Evolutionary conservation across 2,113 vertebrate species (phyloP), one percentile per base, ranked within the genome.

Genomic region (Thomomys bottae): DNA sequence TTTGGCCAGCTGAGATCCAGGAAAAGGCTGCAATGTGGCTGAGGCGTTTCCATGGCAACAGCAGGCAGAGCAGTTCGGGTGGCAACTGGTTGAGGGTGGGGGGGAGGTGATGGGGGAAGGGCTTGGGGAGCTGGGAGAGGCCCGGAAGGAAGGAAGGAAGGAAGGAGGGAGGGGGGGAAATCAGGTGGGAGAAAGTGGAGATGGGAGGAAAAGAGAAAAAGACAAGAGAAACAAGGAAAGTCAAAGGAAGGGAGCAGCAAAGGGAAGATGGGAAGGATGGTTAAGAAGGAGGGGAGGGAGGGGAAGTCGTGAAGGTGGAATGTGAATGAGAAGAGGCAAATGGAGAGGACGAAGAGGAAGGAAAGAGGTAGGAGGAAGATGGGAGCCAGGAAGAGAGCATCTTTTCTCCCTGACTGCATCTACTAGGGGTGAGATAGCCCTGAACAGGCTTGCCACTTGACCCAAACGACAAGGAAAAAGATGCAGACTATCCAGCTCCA

Each of bases 21-120:
- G 94, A 92, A 97, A 96, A 96, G 93, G 86, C 96, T 95, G 94
- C 80, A 82, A 45, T 15, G 0, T 1, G 5, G 64, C 83, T 84
- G 88, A 88, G 80, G 68, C 20, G 96, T 97, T 96, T 87, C 96
- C 96, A 97, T 96, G 90, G 94, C 92, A 97, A 97, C 96, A 61
- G 88, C 86, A 94, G 96, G 84, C 96, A 94, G 95, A 63, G 32
- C 45, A 17, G 67, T 86, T 94, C 91, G 82, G 83, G 76, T 92
- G 90, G 82, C 71, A 12, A 9, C 1, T 26, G 49, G 24, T 6
- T 61, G 59, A 23, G 10, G 73, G 64, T 67, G 73, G 61, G 8
- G 87, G 68, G 30, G 57, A n/a, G 18, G 32, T 54, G 12, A 17
- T 12, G 49, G 49, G 12, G 20, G 28, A 26, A 75, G n/a, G 59